Evolutionary conservation across 2,113 vertebrate genomes (phyloP).

Genomic region (Rhinolophus ferrumequinum): DNA sequence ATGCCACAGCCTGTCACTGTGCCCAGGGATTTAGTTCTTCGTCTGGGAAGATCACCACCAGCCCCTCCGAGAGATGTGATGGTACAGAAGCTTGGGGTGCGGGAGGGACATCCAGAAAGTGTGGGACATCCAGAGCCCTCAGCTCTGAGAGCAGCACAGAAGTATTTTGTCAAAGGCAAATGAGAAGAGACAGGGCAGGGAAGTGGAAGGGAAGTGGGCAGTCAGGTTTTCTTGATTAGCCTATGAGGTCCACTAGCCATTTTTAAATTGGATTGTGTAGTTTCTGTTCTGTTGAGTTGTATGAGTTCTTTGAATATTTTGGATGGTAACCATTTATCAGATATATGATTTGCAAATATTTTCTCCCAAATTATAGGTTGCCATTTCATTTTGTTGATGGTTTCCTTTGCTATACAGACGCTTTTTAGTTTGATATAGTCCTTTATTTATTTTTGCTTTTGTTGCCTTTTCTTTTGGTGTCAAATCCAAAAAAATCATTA

Average conservation of each 20-base stretch:
- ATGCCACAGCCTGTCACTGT: not conserved
- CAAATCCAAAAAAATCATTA: not conserved
- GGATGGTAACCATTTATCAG: not conserved
- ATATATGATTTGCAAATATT: not conserved
- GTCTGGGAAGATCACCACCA: not conserved
- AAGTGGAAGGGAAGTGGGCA: not conserved
- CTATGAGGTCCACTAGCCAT: not conserved
- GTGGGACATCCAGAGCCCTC: not conserved
- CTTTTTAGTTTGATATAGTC: not conserved
- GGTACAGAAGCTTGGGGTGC: not conserved
- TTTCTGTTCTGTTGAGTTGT: not conserved
- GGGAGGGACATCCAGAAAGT: not conserved
- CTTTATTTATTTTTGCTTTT: not conserved
- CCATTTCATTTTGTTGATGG: not conserved
- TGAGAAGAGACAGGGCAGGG: not conserved
- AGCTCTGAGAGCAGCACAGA: not conserved
- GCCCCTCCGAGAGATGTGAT: accelerated
- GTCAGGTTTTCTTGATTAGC: not conserved
- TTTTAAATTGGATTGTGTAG: not conserved
- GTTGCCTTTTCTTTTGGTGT: not conserved
- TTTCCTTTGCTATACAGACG: not conserved
- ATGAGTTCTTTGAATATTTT: not conserved
- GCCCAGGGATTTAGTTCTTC: not conserved
- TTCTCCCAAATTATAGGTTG: not conserved
- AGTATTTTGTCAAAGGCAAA: not conserved